Conservation (phyloP, 2,888 invertebrate species). For the Caenorhabditis zanzibari region DNA sequence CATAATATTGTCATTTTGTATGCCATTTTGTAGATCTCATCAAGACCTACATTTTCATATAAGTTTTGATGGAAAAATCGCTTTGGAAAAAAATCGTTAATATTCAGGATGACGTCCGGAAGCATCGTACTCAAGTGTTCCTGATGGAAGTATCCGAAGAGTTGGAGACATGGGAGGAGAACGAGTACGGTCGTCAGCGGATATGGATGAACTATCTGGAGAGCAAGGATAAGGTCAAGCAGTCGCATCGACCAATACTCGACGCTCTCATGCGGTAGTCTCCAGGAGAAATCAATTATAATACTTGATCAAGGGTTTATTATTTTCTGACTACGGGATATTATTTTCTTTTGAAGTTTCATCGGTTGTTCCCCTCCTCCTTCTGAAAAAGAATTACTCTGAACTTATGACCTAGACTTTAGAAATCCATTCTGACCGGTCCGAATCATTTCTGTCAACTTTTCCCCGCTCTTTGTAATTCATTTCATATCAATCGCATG, state of each 20-base stretch:
- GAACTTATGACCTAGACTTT: too few relatives aligned
- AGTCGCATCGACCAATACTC: slow-evolving; percentile 67
- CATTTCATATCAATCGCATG: slow-evolving; percentile 30
- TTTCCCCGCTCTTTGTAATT: slow-evolving; percentile 35
- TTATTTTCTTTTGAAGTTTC: not conserved
- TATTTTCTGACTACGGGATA: slow-evolving; percentile 32
- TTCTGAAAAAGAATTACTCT: too few relatives aligned
- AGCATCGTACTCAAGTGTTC: slow-evolving; percentile 78
- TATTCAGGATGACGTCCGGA: slow-evolving; percentile 80
- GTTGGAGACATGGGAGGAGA: slow-evolving; percentile 79
- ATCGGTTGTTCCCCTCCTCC: not conserved
- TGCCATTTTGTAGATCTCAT: too few relatives aligned
- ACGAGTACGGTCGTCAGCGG: slow-evolving; percentile 75
- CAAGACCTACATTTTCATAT: too few relatives aligned
- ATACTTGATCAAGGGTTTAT: not conserved
- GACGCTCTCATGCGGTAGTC: slow-evolving; percentile 67
- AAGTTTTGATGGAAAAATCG: too few relatives aligned
- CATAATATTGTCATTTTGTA: too few relatives aligned
- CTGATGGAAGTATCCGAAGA: slow-evolving; percentile 77
- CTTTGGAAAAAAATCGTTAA: too few relatives aligned
- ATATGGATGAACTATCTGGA: slow-evolving; percentile 78
- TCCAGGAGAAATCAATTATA: not conserved
- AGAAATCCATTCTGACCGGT: too few relatives aligned
- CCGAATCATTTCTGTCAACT: slow-evolving; percentile 1
- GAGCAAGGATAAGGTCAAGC: slow-evolving; percentile 73